Evolutionary conservation across 2,113 vertebrate genomes (phyloP).

Genomic region (Sander lucioperca): DNA sequence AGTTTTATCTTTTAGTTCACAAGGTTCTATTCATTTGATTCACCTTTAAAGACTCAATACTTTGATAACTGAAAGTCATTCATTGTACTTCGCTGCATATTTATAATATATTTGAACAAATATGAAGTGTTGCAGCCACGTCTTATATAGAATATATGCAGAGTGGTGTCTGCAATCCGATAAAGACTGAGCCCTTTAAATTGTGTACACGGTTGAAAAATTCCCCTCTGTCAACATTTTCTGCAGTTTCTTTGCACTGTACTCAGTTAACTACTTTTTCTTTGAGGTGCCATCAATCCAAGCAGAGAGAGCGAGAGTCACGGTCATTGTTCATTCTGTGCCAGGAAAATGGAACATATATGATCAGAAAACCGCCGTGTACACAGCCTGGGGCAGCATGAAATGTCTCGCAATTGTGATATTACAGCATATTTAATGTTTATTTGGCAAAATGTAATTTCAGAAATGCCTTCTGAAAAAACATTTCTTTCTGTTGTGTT

Average conservation of each 20-base stretch:
- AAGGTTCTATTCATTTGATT: not conserved
- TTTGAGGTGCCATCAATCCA: slow-evolving; percentile 32
- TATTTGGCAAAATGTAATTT: not conserved
- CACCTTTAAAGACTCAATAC: not conserved
- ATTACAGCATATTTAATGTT: not conserved
- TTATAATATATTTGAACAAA: not conserved
- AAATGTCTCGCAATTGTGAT: not conserved
- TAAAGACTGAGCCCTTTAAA: slow-evolving; percentile 9
- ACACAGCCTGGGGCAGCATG: not conserved
- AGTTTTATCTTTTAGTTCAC: not conserved
- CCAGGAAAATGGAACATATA: not conserved
- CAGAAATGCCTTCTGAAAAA: not conserved
- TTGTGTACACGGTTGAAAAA: slow-evolving; percentile 2
- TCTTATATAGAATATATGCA: not conserved
- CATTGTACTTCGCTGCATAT: not conserved
- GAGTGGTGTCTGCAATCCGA: not conserved
- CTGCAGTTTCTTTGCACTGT: not conserved
- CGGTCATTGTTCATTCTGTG: slow-evolving; percentile 7
- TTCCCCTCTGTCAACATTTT: not conserved
- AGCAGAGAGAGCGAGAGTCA: not conserved
- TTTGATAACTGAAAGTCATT: not conserved
- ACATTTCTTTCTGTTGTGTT: too few relatives aligned
- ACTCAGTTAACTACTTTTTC: slow-evolving; percentile 10
- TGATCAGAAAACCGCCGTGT: slow-evolving; percentile 11
- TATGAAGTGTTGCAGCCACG: not conserved